phyloP scores from a whole-genome alignment of 2,113 vertebrate genomes.

The Rhea pennata region DNA sequence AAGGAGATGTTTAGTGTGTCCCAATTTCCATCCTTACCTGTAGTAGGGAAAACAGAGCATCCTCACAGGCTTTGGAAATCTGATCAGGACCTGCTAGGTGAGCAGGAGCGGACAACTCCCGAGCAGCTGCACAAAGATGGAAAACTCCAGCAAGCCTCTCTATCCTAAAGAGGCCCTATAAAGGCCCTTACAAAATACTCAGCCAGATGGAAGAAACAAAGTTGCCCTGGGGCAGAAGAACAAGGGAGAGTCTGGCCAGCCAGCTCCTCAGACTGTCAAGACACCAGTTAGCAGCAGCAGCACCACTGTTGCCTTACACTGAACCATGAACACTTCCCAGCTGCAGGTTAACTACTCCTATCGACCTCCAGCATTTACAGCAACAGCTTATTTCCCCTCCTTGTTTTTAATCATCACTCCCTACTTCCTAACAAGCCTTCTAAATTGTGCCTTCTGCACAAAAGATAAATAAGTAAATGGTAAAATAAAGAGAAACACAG shows the following conservation, averaged over 20 bases:
- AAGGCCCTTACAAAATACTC: neutral
- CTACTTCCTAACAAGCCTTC: neutral
- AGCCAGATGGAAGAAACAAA: neutral
- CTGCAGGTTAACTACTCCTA: neutral
- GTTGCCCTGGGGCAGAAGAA: neutral
- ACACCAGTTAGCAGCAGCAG: neutral
- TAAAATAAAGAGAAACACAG: neutral
- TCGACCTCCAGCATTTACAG: neutral
- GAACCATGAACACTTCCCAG: neutral
- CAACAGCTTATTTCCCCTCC: neutral
- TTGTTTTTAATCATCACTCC: neutral
- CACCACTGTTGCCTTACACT: neutral
- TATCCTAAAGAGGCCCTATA: neutral
- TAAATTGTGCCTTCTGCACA: neutral
- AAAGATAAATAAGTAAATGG: neutral
- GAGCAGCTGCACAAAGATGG: neutral
- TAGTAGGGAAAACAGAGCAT: neutral
- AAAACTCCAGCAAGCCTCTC: neutral
- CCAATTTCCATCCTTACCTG: neutral
- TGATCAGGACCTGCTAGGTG: neutral
- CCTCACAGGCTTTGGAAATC: neutral
- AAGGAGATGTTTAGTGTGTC: neutral
- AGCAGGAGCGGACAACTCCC: neutral
- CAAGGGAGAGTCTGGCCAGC: neutral
- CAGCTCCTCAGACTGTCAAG: neutral